These are phyloP conservation scores for Dinothrombium tinctorium DNA, from an alignment of 1,140 invertebrate species.

Conservation along the genomic window DNA sequence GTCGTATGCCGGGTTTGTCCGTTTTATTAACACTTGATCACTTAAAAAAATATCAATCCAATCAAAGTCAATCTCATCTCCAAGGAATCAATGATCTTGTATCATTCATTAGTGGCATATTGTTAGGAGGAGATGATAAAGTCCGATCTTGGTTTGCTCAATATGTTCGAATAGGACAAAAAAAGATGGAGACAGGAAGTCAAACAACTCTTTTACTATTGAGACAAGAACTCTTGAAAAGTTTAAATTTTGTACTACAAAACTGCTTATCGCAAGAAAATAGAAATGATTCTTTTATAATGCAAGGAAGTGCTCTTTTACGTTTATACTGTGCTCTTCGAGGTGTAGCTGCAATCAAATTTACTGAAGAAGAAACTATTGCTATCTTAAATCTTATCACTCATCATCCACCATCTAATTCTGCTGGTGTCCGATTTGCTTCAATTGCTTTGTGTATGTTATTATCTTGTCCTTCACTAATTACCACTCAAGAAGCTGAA, in stretches of 20 bases:
- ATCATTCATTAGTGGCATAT: conserved; percentile 66
- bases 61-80: neutral
- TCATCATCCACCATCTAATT: conserved; percentile 60
- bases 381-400: conserved; percentile 60
- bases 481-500: conserved; percentile 51
- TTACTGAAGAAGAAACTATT: conserved; percentile 74
- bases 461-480: conserved; percentile 69
- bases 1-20: conserved; percentile 62
- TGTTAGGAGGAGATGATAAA: conserved; percentile 68
- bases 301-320: conserved; percentile 51
- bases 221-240: conserved; percentile 1
- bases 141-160: conserved; percentile 73
- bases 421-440: conserved; percentile 73
- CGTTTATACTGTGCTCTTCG: conserved; percentile 71
- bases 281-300: conserved; percentile 20
- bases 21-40: conserved; percentile 43
- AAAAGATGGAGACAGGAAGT: conserved; percentile 24
- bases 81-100: conserved; percentile 28
- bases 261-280: neutral
- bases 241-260: conserved; percentile 1
- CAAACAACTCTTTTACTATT: conserved; percentile 3
- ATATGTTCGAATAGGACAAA: conserved; percentile 71
- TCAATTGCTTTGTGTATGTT: conserved; percentile 81
- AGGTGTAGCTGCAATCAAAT: conserved; percentile 76
- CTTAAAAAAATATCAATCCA: neutral